A percentile compares a stretch with the other conserved stretches of the same genome.
Conservation (phyloP, 2,888 invertebrate species). For the Entomobrya multifasciata region DNA sequence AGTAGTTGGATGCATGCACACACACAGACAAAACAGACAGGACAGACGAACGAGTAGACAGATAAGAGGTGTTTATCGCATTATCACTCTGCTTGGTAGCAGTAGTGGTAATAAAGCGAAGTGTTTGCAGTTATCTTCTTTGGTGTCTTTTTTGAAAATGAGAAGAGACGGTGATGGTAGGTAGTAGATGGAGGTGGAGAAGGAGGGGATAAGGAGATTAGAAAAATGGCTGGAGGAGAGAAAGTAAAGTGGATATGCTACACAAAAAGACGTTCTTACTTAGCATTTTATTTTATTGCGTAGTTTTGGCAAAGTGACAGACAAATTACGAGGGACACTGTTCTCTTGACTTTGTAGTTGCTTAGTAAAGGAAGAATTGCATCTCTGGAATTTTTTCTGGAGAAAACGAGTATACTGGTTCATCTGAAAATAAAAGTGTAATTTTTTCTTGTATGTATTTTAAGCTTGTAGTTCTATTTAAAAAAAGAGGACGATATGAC, state of each 20-base stretch:
- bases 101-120: not conserved
- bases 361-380: not conserved
- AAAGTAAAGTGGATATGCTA: too few species aligned
- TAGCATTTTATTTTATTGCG: conserved; percentile 34
- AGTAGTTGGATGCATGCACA: too few species aligned
- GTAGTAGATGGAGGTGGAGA: not conserved
- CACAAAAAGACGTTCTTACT: not conserved
- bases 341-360: not conserved
- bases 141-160: conserved; percentile 12
- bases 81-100: not conserved
- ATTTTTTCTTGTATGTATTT: too few species aligned
- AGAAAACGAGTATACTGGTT: not conserved
- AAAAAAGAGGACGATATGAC: not conserved
- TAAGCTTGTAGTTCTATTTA: too few species aligned
- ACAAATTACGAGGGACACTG: conserved; percentile 36
- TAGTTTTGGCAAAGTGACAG: conserved; percentile 64
- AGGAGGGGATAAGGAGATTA: not conserved
- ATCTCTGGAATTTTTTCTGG: not conserved
- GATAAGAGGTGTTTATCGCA: conserved; percentile 27
- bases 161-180: not conserved
- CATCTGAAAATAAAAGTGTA: too few species aligned
- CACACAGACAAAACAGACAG: too few species aligned
- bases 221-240: too few species aligned
- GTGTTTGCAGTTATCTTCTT: not conserved
- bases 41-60: not conserved